phyloP scores from a whole-genome alignment of 1,140 invertebrate species.

The Andricus grossulariae region DNA sequence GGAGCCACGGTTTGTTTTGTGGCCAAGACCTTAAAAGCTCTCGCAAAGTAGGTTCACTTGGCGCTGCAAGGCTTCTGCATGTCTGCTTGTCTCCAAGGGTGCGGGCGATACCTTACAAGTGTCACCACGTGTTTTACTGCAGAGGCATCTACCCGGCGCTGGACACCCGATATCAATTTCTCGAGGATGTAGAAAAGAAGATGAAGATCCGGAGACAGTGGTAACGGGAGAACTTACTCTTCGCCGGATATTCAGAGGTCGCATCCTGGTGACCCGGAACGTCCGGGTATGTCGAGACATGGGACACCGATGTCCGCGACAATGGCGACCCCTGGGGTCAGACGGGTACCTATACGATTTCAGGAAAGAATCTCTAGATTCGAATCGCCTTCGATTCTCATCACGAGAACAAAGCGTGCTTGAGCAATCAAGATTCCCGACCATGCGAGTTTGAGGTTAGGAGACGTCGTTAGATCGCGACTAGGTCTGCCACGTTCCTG shows the following conservation, averaged over 20 bases:
- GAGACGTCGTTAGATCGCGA: neutral
- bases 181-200: conserved; percentile 47
- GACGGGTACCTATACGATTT: conserved; percentile 27
- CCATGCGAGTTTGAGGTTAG: neutral
- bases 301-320: conserved; percentile 22
- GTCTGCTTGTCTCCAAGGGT: conserved; percentile 51
- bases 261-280: conserved; percentile 26
- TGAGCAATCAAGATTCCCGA: conserved; percentile 18
- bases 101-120: conserved; percentile 60
- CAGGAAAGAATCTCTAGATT: conserved; percentile 29
- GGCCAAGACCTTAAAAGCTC: conserved; percentile 3
- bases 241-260: conserved; percentile 26
- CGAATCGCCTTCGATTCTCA: conserved; percentile 22
- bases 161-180: conserved; percentile 48
- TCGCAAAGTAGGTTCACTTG: conserved; percentile 35
- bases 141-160: conserved; percentile 42
- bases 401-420: conserved; percentile 31
- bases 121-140: conserved; percentile 56
- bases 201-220: conserved; percentile 7
- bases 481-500: neutral
- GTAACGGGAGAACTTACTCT: conserved; percentile 13
- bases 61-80: conserved; percentile 57
- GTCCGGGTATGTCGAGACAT: conserved; percentile 27
- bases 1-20: neutral
- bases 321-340: conserved; percentile 25